Evolutionary conservation across 2,113 vertebrate genomes (phyloP), one percentile per base, ranked within the genome.

Genomic region (Scartelaos histophorus): DNA sequence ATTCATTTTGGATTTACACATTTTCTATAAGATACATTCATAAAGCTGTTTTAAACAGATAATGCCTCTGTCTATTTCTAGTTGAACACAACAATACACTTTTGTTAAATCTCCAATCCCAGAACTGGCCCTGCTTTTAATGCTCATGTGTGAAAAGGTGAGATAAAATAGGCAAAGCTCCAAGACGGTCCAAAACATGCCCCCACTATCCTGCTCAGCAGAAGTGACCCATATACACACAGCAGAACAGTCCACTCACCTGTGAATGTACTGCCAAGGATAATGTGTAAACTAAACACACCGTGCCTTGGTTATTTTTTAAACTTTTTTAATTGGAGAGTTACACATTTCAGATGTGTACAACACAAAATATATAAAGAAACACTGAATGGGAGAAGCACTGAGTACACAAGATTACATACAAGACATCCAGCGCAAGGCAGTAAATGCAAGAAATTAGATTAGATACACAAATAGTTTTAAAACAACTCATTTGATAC

Each of bases 31-130:
- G 17, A n/a, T 10, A 17, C 15, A 38, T n/a, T 43, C n/a, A 12
- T 19, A 64, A 43, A 38, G 61, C 17, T 19, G 17, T 64, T 64
- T 29, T 38, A 1, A 29, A 34, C 17, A 64, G 17, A 65, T 5
- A 15, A 24, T 46, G 21, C 38, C 5, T 3, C 21, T 10, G 5
- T 45, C 35, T 22, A 22, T 66, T 66, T 66, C 19, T 19, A 45
- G 65, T 47, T 22, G 12, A 66, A 22, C 13, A 25, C 29, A 64
- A 64, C 35, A 64, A 64, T 66, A 7, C 9, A 9, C 65, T 47
- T 46, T 66, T 24, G 35, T 47, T 58, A 66, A 66, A 46, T 15
- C 64, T 66, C 13, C 61, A 64, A 19, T 66, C 65, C 38, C 65
- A 22, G n/a, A 21, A 43, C 21, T 22, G 13, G 4, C 13, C n/a